Percentiles rank a stretch among this genome's conserved stretches.
These are phyloP conservation scores for Boloria euphrosyne DNA, from an alignment of 2,888 invertebrate species.

Conservation along the genomic window DNA sequence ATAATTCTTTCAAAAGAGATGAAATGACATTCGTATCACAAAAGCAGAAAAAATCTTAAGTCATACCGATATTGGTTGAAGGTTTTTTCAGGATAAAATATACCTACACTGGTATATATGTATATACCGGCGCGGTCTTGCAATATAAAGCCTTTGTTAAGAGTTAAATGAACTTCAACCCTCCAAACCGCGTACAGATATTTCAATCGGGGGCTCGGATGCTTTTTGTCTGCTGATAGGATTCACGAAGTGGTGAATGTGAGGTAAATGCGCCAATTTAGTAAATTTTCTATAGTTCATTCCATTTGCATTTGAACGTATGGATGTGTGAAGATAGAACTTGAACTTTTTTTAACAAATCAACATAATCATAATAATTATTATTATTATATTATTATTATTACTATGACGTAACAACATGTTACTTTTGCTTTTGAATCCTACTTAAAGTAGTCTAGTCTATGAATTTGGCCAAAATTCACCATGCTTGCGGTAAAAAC, in stretches of 20 bases:
- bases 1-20: too few species aligned
- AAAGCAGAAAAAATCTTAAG: too few species aligned
- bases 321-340: neutral
- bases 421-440: too few species aligned
- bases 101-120: neutral
- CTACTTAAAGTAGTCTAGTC: too few species aligned
- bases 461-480: too few species aligned
- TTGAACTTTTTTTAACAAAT: too few species aligned
- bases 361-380: too few species aligned
- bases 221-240: slow-evolving; percentile 21
- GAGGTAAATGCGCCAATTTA: slow-evolving; percentile 16
- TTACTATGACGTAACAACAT: too few species aligned
- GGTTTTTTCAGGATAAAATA: neutral
- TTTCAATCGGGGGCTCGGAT: slow-evolving; percentile 7
- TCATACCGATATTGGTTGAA: neutral
- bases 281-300: slow-evolving; percentile 15
- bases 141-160: slow-evolving; percentile 18
- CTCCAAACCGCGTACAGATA: slow-evolving; percentile 19
- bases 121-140: neutral
- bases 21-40: too few species aligned
- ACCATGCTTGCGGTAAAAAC: too few species aligned
- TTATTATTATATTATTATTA: too few species aligned
- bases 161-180: slow-evolving; percentile 19
- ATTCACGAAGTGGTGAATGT: slow-evolving; percentile 9
- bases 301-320: slow-evolving; percentile 11